A percentile compares a stretch with the other conserved stretches of the same genome.
Evolutionary conservation across 2,113 vertebrate species (phyloP).

Genomic region (Bettongia penicillata): DNA sequence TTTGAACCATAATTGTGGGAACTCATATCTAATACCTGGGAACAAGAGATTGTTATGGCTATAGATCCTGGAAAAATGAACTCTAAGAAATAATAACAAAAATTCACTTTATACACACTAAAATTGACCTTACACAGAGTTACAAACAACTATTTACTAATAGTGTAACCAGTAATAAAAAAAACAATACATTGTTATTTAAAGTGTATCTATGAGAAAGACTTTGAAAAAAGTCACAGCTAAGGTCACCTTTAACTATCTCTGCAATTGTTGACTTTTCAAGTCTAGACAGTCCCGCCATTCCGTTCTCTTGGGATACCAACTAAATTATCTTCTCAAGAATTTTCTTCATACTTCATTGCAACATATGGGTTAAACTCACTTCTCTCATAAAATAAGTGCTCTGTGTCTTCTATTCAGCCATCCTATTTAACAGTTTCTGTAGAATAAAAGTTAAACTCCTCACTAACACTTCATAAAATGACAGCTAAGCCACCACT

Average conservation of each 20-base stretch:
- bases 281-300: not conserved
- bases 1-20: no score
- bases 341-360: not conserved
- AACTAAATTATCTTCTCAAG: not conserved
- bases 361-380: not conserved
- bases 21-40: no score
- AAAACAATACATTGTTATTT: not conserved
- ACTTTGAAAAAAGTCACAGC: not conserved
- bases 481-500: not conserved
- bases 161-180: not conserved
- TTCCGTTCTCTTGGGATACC: not conserved
- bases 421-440: not conserved
- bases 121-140: no score
- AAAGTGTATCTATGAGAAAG: not conserved
- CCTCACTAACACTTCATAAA: no score
- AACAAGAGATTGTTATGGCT: no score
- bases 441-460: not conserved
- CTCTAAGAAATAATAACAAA: no score
- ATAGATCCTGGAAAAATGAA: no score
- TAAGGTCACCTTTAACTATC: not conserved
- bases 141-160: not conserved
- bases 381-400: not conserved
- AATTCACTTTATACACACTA: no score
- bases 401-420: not conserved
- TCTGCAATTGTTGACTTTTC: not conserved